These are phyloP conservation scores for Echinarachnius parma DNA, from an alignment of 53 echinoderm and acorn worm species.

Conservation along the genomic window DNA sequence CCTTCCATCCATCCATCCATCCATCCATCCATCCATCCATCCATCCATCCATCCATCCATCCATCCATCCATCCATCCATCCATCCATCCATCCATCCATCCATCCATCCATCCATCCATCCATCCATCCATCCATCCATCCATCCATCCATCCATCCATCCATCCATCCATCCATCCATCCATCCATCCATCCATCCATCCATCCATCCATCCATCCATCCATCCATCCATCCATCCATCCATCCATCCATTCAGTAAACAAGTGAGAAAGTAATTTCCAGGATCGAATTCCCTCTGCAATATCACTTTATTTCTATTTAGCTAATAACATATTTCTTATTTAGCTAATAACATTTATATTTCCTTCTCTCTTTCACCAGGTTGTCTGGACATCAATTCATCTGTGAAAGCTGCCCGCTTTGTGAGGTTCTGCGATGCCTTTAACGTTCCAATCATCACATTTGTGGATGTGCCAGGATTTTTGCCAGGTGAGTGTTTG, in stretches of 20 bases:
- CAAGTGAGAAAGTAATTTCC: too few species aligned
- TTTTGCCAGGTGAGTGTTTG: conserved; percentile 70
- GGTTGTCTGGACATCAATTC: conserved; percentile 98
- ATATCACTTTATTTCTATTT: too few species aligned
- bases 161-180: neutral
- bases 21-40: too few species aligned
- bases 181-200: neutral
- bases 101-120: neutral
- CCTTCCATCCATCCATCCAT: too few species aligned
- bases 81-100: too few species aligned
- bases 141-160: neutral
- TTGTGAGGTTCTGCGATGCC: conserved; percentile 98
- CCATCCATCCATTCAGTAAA: too few species aligned
- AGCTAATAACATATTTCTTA: too few species aligned
- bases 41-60: too few species aligned
- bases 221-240: neutral
- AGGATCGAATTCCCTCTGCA: too few species aligned
- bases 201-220: neutral
- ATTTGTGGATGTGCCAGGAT: conserved; percentile 98
- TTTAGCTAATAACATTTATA: too few species aligned
- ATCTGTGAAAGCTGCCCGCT: conserved; percentile 92
- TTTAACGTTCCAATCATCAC: conserved; percentile 98
- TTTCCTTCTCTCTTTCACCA: too few species aligned
- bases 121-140: neutral
- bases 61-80: too few species aligned